Evolutionary conservation across 2,888 invertebrate species (phyloP).

Genomic region (Lottia scabra): DNA sequence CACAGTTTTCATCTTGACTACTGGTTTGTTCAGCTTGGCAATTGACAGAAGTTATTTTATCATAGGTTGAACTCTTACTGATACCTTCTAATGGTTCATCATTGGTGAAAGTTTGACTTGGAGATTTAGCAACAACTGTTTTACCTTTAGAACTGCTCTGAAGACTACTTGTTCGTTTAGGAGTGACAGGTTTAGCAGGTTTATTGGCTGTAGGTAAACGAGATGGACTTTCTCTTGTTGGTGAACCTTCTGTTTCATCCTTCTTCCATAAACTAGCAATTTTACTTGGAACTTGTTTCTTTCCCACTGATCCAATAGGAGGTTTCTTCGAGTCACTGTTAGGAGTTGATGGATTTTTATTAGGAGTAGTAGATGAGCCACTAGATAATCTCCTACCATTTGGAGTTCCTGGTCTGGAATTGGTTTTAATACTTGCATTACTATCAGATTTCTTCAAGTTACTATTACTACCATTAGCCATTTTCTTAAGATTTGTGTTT

Average conservation of each 20-base stretch:
- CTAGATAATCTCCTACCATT: constrained; percentile 33
- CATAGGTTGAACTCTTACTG: constrained; percentile 67
- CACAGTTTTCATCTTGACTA: neutral
- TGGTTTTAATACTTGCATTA: constrained; percentile 65
- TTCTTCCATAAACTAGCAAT: constrained; percentile 85
- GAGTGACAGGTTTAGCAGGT: constrained; percentile 16
- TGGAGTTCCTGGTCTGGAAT: constrained; percentile 51
- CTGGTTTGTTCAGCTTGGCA: neutral
- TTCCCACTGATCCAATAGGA: constrained; percentile 31
- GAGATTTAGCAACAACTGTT: constrained; percentile 19
- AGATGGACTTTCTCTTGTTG: constrained; percentile 13
- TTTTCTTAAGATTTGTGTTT: constrained; percentile 37
- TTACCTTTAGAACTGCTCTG: constrained; percentile 16
- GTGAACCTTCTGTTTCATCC: constrained; percentile 67
- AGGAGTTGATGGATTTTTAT: neutral
- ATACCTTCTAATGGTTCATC: constrained; percentile 38
- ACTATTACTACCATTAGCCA: constrained; percentile 16
- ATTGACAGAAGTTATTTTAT: constrained; percentile 53
- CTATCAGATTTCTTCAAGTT: constrained; percentile 51
- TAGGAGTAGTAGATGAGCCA: constrained; percentile 16
- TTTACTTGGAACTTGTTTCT: constrained; percentile 75
- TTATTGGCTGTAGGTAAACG: constrained; percentile 24
- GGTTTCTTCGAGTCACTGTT: constrained; percentile 14
- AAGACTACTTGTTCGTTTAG: constrained; percentile 20
- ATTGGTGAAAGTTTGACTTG: constrained; percentile 31